Evolutionary conservation across 2,888 invertebrate genomes (phyloP).

Genomic region (Agonopterix subpropinquella): DNA sequence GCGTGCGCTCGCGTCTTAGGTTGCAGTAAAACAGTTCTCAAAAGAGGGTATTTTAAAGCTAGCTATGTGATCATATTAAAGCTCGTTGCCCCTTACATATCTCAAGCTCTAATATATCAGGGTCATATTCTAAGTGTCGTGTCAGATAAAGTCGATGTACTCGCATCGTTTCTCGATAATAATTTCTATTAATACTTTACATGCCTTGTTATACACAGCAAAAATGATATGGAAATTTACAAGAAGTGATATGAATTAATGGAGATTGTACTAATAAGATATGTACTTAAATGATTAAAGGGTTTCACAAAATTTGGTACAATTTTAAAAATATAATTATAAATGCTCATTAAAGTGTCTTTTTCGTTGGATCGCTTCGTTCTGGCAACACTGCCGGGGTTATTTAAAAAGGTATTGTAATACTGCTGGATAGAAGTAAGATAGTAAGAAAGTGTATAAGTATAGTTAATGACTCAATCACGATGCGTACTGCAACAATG

Average conservation of each 20-base stretch:
- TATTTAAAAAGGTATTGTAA: not conserved
- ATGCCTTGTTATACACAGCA: constrained; percentile 42
- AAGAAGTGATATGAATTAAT: constrained; percentile 70
- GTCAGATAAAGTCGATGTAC: not conserved
- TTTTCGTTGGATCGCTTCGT: constrained; percentile 56
- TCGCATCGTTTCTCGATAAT: not conserved
- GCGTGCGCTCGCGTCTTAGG: constrained; percentile 12
- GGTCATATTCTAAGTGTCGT: not conserved
- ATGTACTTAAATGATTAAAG: constrained; percentile 67
- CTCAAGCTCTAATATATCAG: not conserved
- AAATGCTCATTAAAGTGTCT: constrained; percentile 69
- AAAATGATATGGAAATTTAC: constrained; percentile 73
- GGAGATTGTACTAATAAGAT: constrained; percentile 72
- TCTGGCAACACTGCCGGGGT: constrained; percentile 54
- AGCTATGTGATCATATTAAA: constrained; percentile 42
- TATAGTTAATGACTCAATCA: constrained; percentile 58
- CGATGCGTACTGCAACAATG: constrained; percentile 74
- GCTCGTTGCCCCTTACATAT: constrained; percentile 36
- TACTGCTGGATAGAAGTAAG: not conserved
- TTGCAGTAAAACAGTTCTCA: constrained; percentile 43
- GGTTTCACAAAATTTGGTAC: constrained; percentile 60
- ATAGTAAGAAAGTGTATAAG: not conserved
- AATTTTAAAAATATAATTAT: constrained; percentile 42
- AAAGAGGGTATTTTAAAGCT: constrained; percentile 40
- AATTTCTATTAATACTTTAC: constrained; percentile 2